Percentiles rank a stretch among this genome's conserved stretches.
Evolutionary conservation across 2,113 vertebrate genomes (phyloP).

Genomic region (Garra rufa): DNA sequence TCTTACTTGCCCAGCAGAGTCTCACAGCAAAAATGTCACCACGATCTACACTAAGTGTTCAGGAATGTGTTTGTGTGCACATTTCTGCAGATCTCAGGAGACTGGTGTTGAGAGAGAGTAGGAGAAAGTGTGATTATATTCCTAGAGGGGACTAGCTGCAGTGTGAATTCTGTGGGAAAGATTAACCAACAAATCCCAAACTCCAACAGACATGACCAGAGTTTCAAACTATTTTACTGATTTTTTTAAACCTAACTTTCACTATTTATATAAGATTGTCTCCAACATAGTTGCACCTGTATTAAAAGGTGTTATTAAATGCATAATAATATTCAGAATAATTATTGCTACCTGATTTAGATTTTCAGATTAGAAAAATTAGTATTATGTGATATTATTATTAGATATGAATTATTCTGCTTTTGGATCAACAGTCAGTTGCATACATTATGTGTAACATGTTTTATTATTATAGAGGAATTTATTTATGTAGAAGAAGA

Average conservation of each 20-base stretch:
- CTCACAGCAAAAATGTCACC: constrained; percentile 15
- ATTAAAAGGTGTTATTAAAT: background rate
- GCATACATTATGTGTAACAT: background rate
- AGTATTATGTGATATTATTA: background rate
- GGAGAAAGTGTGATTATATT: constrained; percentile 37
- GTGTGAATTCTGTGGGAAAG: constrained; percentile 8
- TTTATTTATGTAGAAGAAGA: background rate
- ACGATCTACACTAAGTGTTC: background rate
- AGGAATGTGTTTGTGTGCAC: constrained; percentile 21
- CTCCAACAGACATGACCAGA: background rate
- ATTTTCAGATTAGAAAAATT: too few species aligned
- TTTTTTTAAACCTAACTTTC: background rate
- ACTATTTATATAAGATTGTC: background rate
- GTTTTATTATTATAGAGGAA: background rate
- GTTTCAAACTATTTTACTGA: background rate
- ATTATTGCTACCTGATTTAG: too few species aligned
- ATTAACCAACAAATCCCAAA: constrained; percentile 3
- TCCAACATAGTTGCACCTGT: background rate
- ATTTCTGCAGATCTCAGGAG: constrained; percentile 26
- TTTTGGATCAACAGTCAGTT: background rate
- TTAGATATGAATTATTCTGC: background rate
- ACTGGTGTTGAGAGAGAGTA: background rate
- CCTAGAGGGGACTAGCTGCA: background rate
- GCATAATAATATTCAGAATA: background rate
- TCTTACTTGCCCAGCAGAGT: constrained; percentile 9